Evolutionary conservation across 2,888 invertebrate genomes (phyloP).

Genomic region (Plagodis dolabraria): DNA sequence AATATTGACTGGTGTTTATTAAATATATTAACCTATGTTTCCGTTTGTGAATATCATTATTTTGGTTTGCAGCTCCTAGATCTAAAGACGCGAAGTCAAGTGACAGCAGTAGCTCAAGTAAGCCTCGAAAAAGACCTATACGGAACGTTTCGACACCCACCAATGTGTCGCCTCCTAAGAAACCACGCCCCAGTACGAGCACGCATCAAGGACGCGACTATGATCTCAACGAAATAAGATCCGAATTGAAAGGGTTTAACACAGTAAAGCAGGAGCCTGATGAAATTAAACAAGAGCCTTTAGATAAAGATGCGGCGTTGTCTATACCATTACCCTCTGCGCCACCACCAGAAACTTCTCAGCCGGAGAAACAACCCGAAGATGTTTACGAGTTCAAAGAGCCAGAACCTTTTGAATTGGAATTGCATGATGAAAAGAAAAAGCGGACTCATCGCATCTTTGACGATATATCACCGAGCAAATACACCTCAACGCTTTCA

Average conservation of each 20-base stretch:
- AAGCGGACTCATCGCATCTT: conserved; percentile 80
- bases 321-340: conserved; percentile 40
- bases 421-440: conserved; percentile 86
- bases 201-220: conserved; percentile 87
- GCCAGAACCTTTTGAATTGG: conserved; percentile 94
- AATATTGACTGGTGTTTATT: background rate
- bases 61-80: conserved; percentile 57
- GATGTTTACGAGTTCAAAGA: conserved; percentile 96
- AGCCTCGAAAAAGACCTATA: conserved; percentile 71
- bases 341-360: conserved; percentile 51
- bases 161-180: conserved; percentile 67
- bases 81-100: conserved; percentile 73
- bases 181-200: conserved; percentile 56
- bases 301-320: conserved; percentile 53
- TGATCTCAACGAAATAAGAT: conserved; percentile 93
- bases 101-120: conserved; percentile 73
- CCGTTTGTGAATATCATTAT: background rate
- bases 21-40: too few species aligned
- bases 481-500: conserved; percentile 73
- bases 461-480: conserved; percentile 80
- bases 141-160: conserved; percentile 66
- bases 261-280: conserved; percentile 80
- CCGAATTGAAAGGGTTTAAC: conserved; percentile 91
- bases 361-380: conserved; percentile 73
- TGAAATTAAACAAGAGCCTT: conserved; percentile 62